Percentiles rank a stretch among this genome's conserved stretches.
phyloP scores from a whole-genome alignment of 2,797 vertebrate species.

The Crenichthys baileyi region DNA sequence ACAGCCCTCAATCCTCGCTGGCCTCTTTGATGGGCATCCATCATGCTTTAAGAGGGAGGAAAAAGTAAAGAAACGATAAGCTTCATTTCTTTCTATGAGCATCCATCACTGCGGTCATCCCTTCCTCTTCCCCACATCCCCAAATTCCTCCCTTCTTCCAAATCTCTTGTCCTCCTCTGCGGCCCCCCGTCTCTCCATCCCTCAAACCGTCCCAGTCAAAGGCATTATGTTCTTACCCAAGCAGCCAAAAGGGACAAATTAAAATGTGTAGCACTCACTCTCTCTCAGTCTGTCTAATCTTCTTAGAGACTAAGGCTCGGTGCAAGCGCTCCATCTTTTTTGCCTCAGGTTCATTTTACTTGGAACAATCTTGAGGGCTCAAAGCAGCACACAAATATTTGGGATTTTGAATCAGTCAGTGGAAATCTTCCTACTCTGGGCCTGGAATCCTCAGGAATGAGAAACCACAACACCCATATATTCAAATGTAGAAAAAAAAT shows the following conservation, averaged over 20 bases:
- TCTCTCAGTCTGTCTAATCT: constrained; percentile 85
- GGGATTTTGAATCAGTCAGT: constrained; percentile 77
- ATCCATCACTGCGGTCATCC: constrained; percentile 53
- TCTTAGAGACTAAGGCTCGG: constrained; percentile 85
- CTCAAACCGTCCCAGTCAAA: constrained; percentile 66
- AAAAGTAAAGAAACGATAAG: constrained; percentile 58
- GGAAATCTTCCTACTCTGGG: constrained; percentile 83
- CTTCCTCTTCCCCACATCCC: constrained; percentile 31
- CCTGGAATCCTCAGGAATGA: constrained; percentile 64
- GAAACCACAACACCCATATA: constrained; percentile 47
- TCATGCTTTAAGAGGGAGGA: constrained; percentile 55
- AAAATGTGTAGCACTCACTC: constrained; percentile 75
- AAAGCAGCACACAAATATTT: constrained; percentile 70
- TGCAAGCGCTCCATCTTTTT: constrained; percentile 78
- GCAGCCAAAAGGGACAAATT: constrained; percentile 83
- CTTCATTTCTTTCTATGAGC: constrained; percentile 56
- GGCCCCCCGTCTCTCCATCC: constrained; percentile 43
- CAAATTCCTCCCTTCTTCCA: constrained; percentile 64
- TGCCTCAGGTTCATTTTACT: constrained; percentile 76
- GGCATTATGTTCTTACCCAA: constrained; percentile 84
- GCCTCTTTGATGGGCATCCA: constrained; percentile 73
- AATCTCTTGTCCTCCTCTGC: background rate
- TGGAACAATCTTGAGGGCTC: constrained; percentile 80
- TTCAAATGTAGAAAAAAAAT: constrained; percentile 14
- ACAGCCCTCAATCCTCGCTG: constrained; percentile 67